Evolutionary conservation across 2,888 invertebrate genomes (phyloP).

Genomic region (Molorchus minor): DNA sequence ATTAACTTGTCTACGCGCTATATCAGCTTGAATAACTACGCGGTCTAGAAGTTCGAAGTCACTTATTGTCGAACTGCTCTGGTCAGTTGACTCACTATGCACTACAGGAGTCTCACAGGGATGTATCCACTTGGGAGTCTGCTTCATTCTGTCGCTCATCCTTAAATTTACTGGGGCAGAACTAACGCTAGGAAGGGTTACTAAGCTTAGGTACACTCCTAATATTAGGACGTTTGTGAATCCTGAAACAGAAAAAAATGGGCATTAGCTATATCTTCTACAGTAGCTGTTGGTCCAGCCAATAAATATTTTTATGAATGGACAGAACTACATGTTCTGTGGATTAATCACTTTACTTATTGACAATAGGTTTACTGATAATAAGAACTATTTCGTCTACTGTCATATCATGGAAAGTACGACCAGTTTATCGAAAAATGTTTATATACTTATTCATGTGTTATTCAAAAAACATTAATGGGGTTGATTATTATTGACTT

Average conservation of each 20-base stretch:
- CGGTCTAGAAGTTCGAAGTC: conserved; percentile 48
- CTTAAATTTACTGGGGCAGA: conserved; percentile 55
- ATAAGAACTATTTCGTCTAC: too few relatives aligned
- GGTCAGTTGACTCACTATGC: not conserved
- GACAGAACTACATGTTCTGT: too few relatives aligned
- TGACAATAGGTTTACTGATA: too few relatives aligned
- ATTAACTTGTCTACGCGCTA: conserved; percentile 59
- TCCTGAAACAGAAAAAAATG: conserved; percentile 57
- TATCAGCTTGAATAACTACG: conserved; percentile 53
- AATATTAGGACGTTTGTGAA: conserved; percentile 61
- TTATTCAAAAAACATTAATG: too few relatives aligned
- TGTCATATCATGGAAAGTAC: too few relatives aligned
- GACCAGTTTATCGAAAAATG: too few relatives aligned
- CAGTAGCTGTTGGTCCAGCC: too few relatives aligned
- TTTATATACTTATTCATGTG: too few relatives aligned
- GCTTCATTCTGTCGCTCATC: conserved; percentile 26
- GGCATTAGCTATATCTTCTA: not conserved
- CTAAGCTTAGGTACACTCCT: conserved; percentile 59
- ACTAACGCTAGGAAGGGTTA: conserved; percentile 56
- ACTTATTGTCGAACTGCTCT: conserved; percentile 47
- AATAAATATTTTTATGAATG: too few relatives aligned
- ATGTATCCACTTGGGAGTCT: conserved; percentile 64
- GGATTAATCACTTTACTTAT: too few relatives aligned
- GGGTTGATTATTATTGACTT: too few relatives aligned
- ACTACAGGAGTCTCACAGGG: conserved; percentile 61